Evolutionary conservation across 2,888 invertebrate genomes (phyloP).

Genomic region (Argyresthia albistria): DNA sequence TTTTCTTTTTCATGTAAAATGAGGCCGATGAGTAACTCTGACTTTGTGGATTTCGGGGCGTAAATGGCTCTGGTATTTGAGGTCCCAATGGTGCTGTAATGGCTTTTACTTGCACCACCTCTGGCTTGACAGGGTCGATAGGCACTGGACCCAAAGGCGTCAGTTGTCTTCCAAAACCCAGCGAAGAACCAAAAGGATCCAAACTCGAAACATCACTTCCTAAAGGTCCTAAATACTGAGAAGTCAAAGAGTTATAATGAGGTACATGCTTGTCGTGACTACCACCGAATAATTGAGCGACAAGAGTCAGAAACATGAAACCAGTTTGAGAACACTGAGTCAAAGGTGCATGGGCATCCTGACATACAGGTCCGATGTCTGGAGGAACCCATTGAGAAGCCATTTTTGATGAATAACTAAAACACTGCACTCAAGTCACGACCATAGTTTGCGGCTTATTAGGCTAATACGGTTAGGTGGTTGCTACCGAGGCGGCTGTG

Average conservation of each 20-base stretch:
- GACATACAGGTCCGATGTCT: slow-evolving; percentile 68
- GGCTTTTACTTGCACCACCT: no score
- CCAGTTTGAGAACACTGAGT: slow-evolving; percentile 74
- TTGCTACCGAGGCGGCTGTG: background rate
- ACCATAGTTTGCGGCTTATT: no score
- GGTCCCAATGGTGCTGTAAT: background rate
- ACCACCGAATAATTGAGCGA: slow-evolving; percentile 70
- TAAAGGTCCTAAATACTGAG: no score
- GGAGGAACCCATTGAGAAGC: slow-evolving; percentile 67
- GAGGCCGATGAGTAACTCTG: slow-evolving; percentile 23
- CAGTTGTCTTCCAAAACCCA: background rate
- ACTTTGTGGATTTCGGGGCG: slow-evolving; percentile 10
- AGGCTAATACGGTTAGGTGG: background rate
- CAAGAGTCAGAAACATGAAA: slow-evolving; percentile 71
- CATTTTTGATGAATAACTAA: slow-evolving; percentile 20
- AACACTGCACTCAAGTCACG: background rate
- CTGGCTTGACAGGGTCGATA: background rate
- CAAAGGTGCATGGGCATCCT: slow-evolving; percentile 56
- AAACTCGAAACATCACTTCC: background rate
- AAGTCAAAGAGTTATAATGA: no score
- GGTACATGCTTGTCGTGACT: slow-evolving; percentile 39
- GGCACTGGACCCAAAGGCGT: background rate
- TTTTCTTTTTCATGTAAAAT: slow-evolving; percentile 24
- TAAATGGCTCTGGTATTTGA: background rate
- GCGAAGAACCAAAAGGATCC: slow-evolving; percentile 10